Evolutionary conservation across 35 echinoderm and acorn worm genomes (phyloP).

Genomic region (Acanthaster planci): DNA sequence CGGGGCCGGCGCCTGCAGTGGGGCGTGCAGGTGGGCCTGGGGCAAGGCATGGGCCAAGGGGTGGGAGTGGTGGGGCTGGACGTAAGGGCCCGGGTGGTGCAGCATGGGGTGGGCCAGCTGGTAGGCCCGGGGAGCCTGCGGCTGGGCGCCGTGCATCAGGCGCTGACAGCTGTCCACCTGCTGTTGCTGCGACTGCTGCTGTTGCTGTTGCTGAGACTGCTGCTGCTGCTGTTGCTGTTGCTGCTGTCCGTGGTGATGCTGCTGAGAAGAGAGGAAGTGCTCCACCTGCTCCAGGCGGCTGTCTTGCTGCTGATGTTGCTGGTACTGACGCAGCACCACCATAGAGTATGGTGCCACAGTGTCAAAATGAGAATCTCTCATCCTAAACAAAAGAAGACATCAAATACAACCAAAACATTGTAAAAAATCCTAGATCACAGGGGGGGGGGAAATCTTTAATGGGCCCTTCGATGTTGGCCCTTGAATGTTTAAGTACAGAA

Average conservation of each 20-base stretch:
- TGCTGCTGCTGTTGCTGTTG: constrained; percentile 50
- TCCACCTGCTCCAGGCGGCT: constrained; percentile 26
- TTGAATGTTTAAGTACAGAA: too few species aligned
- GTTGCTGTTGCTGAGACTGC: constrained; percentile 35
- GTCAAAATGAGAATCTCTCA: background rate
- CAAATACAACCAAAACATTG: too few species aligned
- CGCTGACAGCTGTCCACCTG: constrained; percentile 26
- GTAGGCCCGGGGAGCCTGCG: constrained; percentile 6
- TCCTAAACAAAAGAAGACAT: background rate
- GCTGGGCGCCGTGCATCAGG: background rate
- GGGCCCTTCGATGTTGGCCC: too few species aligned
- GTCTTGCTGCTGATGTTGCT: constrained; percentile 34
- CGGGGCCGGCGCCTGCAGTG: background rate
- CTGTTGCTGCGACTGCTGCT: constrained; percentile 30
- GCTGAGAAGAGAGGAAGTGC: constrained; percentile 1
- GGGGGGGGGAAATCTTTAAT: too few species aligned
- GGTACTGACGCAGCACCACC: background rate
- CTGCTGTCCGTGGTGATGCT: constrained; percentile 25
- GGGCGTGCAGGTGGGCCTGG: background rate
- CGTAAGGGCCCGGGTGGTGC: background rate
- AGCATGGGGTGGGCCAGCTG: constrained; percentile 14
- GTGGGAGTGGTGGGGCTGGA: background rate
- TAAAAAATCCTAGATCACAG: too few species aligned
- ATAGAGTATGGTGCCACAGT: background rate
- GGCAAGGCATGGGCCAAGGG: constrained; percentile 2